A percentile compares a stretch with the other conserved stretches of the same genome.
These are phyloP conservation scores for Etia nguti DNA, from an alignment of 2,113 vertebrate species.

Conservation along the genomic window DNA sequence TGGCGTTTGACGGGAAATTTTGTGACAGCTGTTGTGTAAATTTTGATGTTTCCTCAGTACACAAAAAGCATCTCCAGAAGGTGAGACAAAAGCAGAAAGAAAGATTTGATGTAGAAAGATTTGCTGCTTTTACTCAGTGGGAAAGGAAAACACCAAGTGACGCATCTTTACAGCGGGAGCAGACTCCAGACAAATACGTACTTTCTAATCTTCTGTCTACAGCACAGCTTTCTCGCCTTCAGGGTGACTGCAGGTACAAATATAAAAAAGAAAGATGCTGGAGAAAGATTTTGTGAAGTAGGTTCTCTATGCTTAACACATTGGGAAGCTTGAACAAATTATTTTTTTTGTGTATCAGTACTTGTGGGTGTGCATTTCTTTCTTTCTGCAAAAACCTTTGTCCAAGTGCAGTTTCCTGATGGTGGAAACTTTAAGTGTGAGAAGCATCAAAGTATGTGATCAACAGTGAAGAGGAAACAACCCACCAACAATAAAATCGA, in stretches of 20 bases:
- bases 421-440: background rate
- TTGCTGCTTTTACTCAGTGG: background rate
- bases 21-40: background rate
- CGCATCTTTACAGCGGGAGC: background rate
- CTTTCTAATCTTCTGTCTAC: background rate
- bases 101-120: background rate
- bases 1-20: background rate
- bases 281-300: background rate
- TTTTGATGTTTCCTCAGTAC: background rate
- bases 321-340: background rate
- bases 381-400: background rate
- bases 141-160: background rate
- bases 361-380: background rate
- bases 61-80: background rate
- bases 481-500: background rate
- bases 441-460: background rate
- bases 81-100: background rate
- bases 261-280: background rate
- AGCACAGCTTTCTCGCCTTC: background rate
- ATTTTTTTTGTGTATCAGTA: background rate
- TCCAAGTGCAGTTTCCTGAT: background rate
- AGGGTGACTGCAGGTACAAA: background rate
- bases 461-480: background rate
- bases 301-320: background rate
- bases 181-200: background rate